Evolutionary conservation across 2,888 invertebrate genomes (phyloP), one percentile per base, ranked within the genome.

Genomic region (Taenaris catops): DNA sequence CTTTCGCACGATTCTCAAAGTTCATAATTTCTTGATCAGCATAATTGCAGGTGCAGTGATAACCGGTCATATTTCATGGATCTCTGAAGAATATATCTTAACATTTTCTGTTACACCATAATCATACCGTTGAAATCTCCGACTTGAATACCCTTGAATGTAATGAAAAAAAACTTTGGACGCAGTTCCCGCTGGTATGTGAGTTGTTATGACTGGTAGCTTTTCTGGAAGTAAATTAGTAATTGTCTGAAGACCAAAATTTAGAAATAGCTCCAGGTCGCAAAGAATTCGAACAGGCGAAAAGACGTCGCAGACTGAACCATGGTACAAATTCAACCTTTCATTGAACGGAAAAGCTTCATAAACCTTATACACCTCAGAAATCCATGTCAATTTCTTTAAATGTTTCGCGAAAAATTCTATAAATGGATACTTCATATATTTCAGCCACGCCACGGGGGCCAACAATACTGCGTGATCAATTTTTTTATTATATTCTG

Each of bases 401-500:
- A 63, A 44, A 51, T 71, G 68, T 8, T 49, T 35, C 1, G 67
- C 53, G 16, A 71, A 48, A 17, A 76, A 34, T 8, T 58, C 50
- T 24, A 79, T 66, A 25, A 72, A 62, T 1, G 76, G 74, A 32
- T 62, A 66, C 47, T 64, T 56, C 10, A 63, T 50, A 21, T 64
- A 38, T 8, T 55, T 63, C 19, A 76, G 46, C 63, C 68, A 70
- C 3, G 79, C 75, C 4, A 83, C 76, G 0, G 83, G 83, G 4
- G 81, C 81, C 28, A 83, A 44, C 25, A 80, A 48, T 27, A 80
- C 44, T n/a, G 80, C 75, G 34, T 70, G 65, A 34, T 67, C 57
- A 31, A 83, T 71, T 54, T 75, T 79, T 3, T 53, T 49, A 43
- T 81, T 81, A 48, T 74, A 83, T 38, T 73, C 72, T 1, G 76